phyloP scores from a whole-genome alignment of 2,797 vertebrate species.

The Oryzias dopingdopingensis region DNA sequence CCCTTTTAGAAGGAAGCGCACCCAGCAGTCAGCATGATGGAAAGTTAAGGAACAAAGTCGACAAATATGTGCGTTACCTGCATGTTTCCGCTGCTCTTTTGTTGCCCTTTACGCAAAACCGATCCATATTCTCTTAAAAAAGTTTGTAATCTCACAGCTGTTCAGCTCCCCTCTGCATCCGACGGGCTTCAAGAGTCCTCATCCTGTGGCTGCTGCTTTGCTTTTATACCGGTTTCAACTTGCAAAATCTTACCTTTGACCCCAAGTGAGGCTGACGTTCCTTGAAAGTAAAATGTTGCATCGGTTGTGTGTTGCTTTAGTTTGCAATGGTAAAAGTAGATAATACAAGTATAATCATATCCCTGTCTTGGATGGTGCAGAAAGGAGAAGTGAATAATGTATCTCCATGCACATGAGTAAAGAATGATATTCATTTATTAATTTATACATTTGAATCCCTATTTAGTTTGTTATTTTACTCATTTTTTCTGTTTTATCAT shows the following conservation, averaged over 20 bases:
- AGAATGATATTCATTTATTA: constrained; percentile 74
- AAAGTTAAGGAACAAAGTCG: too few species aligned
- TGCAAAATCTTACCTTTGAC: constrained; percentile 77
- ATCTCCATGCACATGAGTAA: constrained; percentile 69
- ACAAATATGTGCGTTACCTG: constrained; percentile 41
- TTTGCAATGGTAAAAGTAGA: constrained; percentile 74
- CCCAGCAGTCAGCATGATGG: too few species aligned
- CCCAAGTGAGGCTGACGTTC: constrained; percentile 73
- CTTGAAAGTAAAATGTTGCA: constrained; percentile 71
- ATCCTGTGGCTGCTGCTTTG: constrained; percentile 33
- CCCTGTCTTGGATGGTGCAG: constrained; percentile 46
- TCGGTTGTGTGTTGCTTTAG: constrained; percentile 42
- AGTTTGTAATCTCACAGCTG: neutral
- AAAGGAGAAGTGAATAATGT: constrained; percentile 72
- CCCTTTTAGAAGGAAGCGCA: too few species aligned
- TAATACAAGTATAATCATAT: constrained; percentile 80
- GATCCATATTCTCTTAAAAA: neutral
- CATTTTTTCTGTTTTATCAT: constrained; percentile 14
- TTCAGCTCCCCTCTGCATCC: constrained; percentile 12
- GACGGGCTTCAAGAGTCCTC: constrained; percentile 27
- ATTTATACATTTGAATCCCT: constrained; percentile 66
- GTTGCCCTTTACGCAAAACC: too few species aligned
- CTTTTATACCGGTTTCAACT: constrained; percentile 72
- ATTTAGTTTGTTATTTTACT: constrained; percentile 40
- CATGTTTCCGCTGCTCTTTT: constrained; percentile 4